A percentile compares a stretch with the other conserved stretches of the same genome.
These are phyloP conservation scores for Bugulina stolonifera DNA, from an alignment of 2,888 invertebrate species.

Conservation along the genomic window DNA sequence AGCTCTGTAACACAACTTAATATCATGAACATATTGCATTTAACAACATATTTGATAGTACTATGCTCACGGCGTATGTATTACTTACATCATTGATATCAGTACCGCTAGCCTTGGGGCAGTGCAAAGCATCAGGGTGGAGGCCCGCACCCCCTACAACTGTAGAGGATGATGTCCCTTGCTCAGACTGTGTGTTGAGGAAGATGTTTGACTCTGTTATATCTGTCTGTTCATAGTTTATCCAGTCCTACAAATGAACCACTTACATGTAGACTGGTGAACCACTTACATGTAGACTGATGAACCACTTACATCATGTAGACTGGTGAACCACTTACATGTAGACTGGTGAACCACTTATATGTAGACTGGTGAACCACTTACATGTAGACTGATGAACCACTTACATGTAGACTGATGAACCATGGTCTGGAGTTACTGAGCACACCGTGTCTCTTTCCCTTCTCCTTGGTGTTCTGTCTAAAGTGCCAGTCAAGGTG, in stretches of 20 bases:
- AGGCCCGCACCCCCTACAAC: conserved; percentile 56
- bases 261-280: neutral
- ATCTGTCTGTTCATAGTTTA: conserved; percentile 89
- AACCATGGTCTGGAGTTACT: conserved; percentile 75
- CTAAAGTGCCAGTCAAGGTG: conserved; percentile 97
- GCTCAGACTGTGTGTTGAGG: conserved; percentile 43
- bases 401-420: conserved; percentile 61
- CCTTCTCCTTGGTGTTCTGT: conserved; percentile 81
- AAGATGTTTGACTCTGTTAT: conserved; percentile 62
- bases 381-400: conserved; percentile 38
- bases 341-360: conserved; percentile 83
- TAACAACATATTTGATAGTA: no score
- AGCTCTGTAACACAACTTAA: conserved; percentile 55
- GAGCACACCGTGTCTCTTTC: conserved; percentile 66
- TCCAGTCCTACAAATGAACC: conserved; percentile 67
- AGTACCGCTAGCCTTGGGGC: conserved; percentile 51
- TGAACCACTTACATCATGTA: no score
- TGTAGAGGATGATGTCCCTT: conserved; percentile 54
- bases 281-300: conserved; percentile 58
- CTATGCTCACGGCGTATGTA: no score
- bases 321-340: conserved; percentile 38
- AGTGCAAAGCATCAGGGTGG: conserved; percentile 34
- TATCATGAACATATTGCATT: no score
- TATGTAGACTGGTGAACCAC: conserved; percentile 29
- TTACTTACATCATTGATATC: conserved; percentile 37